Evolutionary conservation across 1,140 invertebrate species (phyloP).

Genomic region (Drosophila pectinifera): DNA sequence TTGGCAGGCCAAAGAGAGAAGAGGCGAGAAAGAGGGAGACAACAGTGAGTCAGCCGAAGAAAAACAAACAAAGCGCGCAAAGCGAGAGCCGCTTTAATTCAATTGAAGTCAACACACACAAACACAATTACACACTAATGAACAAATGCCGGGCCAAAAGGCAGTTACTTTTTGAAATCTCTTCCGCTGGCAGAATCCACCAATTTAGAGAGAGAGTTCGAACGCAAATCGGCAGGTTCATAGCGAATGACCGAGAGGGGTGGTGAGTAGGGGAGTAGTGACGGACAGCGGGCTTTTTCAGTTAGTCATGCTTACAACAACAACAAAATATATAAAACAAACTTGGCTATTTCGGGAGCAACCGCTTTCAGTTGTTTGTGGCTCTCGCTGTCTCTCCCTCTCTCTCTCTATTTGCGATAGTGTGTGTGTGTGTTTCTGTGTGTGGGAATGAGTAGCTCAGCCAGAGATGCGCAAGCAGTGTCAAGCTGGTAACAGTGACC

Average conservation of each 20-base stretch:
- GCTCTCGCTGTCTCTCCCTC: conserved; percentile 12
- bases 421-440: conserved; percentile 18
- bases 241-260: background rate
- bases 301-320: conserved; percentile 61
- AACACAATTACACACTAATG: conserved; percentile 33
- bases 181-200: conserved; percentile 29
- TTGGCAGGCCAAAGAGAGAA: conserved; percentile 11
- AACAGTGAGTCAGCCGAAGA: conserved; percentile 3
- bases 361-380: conserved; percentile 56
- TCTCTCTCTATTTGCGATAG: background rate
- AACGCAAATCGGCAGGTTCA: conserved; percentile 1
- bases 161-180: conserved; percentile 64
- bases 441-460: conserved; percentile 22
- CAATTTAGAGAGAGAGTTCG: conserved; percentile 27
- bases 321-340: conserved; percentile 28
- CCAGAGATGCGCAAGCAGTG: conserved; percentile 29
- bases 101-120: conserved; percentile 42
- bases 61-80: conserved; percentile 9
- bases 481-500: background rate
- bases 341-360: conserved; percentile 78
- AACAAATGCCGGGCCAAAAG: conserved; percentile 34
- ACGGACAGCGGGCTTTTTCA: conserved; percentile 10
- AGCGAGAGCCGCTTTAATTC: conserved; percentile 36
- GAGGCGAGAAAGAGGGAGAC: background rate
- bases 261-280: background rate